phyloP scores from a whole-genome alignment of 2,797 vertebrate genomes.

The Brachyalestes nurse region DNA sequence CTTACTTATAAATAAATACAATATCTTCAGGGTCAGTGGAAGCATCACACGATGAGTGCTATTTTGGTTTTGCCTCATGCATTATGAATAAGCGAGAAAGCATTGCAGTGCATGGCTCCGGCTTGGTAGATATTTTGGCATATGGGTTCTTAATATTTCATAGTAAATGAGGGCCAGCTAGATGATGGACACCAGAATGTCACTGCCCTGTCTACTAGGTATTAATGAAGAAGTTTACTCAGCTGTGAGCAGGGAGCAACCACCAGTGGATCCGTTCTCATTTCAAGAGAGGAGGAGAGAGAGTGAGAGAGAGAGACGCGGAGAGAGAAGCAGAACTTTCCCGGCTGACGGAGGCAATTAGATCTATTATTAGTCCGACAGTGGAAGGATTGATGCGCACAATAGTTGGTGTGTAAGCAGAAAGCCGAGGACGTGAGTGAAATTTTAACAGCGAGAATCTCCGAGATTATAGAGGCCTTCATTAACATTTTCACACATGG shows the following conservation, averaged over 20 bases:
- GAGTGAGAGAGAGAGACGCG: slow-evolving; percentile 27
- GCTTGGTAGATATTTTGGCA: slow-evolving; percentile 77
- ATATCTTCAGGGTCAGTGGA: slow-evolving; percentile 69
- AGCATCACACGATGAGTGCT: slow-evolving; percentile 62
- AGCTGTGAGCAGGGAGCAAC: slow-evolving; percentile 32
- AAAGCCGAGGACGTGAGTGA: slow-evolving; percentile 85
- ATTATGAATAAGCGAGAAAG: slow-evolving; percentile 72
- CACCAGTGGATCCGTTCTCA: slow-evolving; percentile 15
- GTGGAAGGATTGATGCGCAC: slow-evolving; percentile 86
- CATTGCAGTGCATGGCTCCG: slow-evolving; percentile 58
- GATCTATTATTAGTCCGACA: slow-evolving; percentile 85
- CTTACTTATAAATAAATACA: slow-evolving; percentile 54
- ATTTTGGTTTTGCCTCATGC: slow-evolving; percentile 70
- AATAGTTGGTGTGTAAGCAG: slow-evolving; percentile 84
- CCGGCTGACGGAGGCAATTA: slow-evolving; percentile 85
- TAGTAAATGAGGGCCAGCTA: slow-evolving; percentile 64
- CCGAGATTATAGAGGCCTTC: slow-evolving; percentile 92
- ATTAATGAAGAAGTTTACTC: slow-evolving; percentile 55
- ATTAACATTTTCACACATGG: slow-evolving; percentile 98
- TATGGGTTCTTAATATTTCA: slow-evolving; percentile 76
- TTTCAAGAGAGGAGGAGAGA: slow-evolving; percentile 38
- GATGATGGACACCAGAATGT: slow-evolving; percentile 70
- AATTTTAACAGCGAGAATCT: slow-evolving; percentile 91
- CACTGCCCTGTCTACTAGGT: slow-evolving; percentile 50
- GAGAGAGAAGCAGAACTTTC: slow-evolving; percentile 68